phyloP scores from a whole-genome alignment of 2,797 vertebrate species.

The Hippoglossus hippoglossus region DNA sequence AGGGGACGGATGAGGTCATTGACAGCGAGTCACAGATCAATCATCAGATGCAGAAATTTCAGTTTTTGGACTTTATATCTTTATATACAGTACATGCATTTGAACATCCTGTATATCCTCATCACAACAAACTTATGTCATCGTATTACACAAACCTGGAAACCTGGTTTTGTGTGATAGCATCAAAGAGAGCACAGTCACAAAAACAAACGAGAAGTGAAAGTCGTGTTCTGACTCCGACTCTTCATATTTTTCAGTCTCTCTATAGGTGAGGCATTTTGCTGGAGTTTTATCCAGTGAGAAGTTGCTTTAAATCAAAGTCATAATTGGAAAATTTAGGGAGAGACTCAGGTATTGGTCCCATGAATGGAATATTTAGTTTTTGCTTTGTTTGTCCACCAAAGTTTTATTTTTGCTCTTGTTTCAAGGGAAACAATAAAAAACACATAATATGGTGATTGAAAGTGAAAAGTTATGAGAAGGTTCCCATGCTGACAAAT shows the following conservation, averaged over 20 bases:
- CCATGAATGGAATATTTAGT: slow-evolving; percentile 47
- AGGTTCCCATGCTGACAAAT: too few relatives aligned
- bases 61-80: background rate
- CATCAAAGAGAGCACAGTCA: background rate
- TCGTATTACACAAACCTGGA: slow-evolving; percentile 29
- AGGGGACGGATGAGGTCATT: background rate
- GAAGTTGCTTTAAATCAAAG: background rate
- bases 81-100: too few relatives aligned
- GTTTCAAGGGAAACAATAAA: background rate
- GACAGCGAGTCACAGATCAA: background rate
- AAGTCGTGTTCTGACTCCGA: slow-evolving; percentile 4
- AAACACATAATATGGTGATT: background rate
- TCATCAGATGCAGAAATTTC: background rate
- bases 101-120: background rate
- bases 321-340: background rate
- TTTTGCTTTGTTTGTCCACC: background rate
- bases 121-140: background rate
- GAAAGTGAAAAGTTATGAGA: background rate
- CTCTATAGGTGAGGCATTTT: slow-evolving; percentile 48
- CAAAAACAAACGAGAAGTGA: slow-evolving; percentile 42
- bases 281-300: slow-evolving; percentile 46
- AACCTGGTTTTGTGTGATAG: background rate
- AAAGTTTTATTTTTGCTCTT: background rate
- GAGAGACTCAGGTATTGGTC: slow-evolving; percentile 2
- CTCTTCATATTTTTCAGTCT: background rate